Base-by-base conservation (phyloP, 2,888 invertebrate genomes). In the Muscina levida region DNA sequence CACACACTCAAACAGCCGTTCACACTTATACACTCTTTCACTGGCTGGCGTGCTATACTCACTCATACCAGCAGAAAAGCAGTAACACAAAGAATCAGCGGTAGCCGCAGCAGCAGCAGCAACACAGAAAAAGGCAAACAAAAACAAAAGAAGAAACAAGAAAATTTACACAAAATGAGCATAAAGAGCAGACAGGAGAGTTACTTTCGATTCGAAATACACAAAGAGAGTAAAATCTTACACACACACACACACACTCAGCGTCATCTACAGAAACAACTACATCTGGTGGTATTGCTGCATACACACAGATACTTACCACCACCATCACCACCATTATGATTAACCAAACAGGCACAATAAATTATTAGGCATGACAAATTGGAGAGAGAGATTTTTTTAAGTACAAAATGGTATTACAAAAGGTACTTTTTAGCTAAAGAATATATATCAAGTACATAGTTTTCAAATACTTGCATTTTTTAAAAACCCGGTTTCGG, bases 141-240 rank as follows among this genome's bases (percentile, higher is more conserved):
- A 67, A 77, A 68, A 31, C 31, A 31, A 46, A 37, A 53, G 70
- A 53, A 44, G 66, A 68, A 70, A 53, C 72, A 77, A 81, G 74
- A 73, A 81, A 46, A 77, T 67, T 73, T 65, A 77, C 51, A 70
- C 74, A 77, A 80, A 67, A 51, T 74, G 76, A 76, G 67, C 71
- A 77, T 59, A 77, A 67, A 31, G 24, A 76, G 76, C 73, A 67
- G 56, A 67, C 24, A 13, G 42, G 62, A 62, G 62, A 62, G 62
- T 62, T 62, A 62, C 62, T 17, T 67, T 42, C 53, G 74, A 66
- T 59, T 71, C 76, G 65, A 62, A 37, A 3, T 66, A 71, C 66
- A 53, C 42, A 51, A 75, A 79, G 70, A 79, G 79, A 62, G 62
- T 31, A 68, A 62, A 46, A 39, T 70, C 57, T 44, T 31, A 24